Base-by-base conservation (phyloP, 92 coral and sea anemone species). In the Ricordea florida region DNA sequence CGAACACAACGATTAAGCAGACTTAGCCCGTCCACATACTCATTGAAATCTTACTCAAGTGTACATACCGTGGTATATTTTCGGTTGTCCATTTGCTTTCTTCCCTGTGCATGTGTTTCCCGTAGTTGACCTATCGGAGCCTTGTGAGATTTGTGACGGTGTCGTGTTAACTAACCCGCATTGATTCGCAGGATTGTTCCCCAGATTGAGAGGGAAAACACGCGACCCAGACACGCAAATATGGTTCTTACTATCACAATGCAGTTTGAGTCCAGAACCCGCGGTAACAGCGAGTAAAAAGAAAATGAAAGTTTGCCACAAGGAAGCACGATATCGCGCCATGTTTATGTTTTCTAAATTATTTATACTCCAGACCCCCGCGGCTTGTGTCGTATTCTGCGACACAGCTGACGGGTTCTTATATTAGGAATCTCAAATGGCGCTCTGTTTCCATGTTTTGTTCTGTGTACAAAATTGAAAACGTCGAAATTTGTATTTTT, bases 161-260 rank as follows among this genome's bases (percentile, higher is more conserved):
- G 87, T 88, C 10, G 75, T 57, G 73, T 88, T 88, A 38, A 53
- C 60, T 17, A 82, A 44, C 44, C 74, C 68, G 42, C 92, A 87
- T 13, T 66, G 59, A 0, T 74, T 66, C 0, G 78, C 7, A 17
- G 56, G 74, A 43, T 79, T 57, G 7, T 58, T 66, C 4, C 85
- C 94, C 28, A 89, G 69, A 67, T 89, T 85, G 0, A 89, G 81
- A 51, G 80, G 94, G 22, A 89, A 57, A 43, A 85, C 87, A 22
- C 80, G 94, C 5, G 94, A 60, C 7, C 72, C 48, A 31, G 81
- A 58, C 5, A 77, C 57, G 46, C 89, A 84, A 6, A 49, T 32
- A 68, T 66, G 71, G 40, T 17, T 74, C 20, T 56, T 5, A 28
- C 55, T 69, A 44, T 38, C 49, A 18, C 27, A n/a, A 25, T 25